These are phyloP conservation scores for Steinernema carpocapsae DNA, from an alignment of 2,888 invertebrate genomes.

Conservation along the genomic window DNA sequence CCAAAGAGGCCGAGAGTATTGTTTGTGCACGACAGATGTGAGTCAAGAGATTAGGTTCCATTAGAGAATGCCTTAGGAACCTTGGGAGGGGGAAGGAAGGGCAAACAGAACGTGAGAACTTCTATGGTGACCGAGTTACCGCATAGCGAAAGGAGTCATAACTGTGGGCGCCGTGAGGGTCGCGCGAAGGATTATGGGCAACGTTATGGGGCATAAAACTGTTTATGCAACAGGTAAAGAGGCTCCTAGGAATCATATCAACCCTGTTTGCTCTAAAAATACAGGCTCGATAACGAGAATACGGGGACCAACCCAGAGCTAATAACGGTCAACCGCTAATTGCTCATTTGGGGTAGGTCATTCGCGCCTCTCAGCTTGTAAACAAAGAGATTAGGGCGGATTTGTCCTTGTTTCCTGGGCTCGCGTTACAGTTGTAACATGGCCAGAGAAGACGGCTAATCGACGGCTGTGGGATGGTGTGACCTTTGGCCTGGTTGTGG, in stretches of 20 bases:
- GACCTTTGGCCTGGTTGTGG: too few relatives aligned
- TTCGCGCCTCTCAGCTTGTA: conserved; percentile 15
- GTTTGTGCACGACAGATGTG: conserved; percentile 29
- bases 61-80: not conserved
- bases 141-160: not conserved
- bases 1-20: not conserved
- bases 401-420: conserved; percentile 10
- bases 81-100: not conserved
- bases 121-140: conserved; percentile 12
- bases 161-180: not conserved
- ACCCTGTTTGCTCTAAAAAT: too few relatives aligned
- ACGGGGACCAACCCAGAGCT: too few relatives aligned
- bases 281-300: too few relatives aligned
- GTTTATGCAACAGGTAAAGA: too few relatives aligned
- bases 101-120: conserved; percentile 21
- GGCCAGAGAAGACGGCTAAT: too few relatives aligned
- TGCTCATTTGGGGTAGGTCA: conserved; percentile 6
- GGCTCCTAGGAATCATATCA: too few relatives aligned
- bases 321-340: not conserved
- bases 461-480: too few relatives aligned
- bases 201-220: too few relatives aligned
- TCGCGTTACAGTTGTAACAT: conserved; percentile 14
- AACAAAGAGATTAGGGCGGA: conserved; percentile 30
- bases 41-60: conserved; percentile 33
- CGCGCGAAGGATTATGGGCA: too few relatives aligned